phyloP scores from a whole-genome alignment of 2,113 vertebrate genomes.

The Aspiorhynchus laticeps region DNA sequence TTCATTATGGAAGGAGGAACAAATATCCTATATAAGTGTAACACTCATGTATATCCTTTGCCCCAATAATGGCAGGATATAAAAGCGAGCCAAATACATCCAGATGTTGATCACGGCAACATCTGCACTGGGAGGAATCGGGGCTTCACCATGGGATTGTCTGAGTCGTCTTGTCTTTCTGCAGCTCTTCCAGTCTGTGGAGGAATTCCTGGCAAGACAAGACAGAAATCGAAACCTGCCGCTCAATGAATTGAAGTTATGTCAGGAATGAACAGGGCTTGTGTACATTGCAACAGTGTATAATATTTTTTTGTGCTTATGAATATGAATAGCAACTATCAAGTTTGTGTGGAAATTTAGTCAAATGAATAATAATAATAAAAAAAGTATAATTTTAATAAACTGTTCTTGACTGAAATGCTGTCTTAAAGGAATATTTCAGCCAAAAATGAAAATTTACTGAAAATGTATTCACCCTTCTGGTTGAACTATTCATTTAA shows the following conservation, averaged over 20 bases:
- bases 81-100: conserved; percentile 52
- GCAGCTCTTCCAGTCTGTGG: conserved; percentile 24
- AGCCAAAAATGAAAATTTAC: too few relatives aligned
- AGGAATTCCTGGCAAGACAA: conserved; percentile 62
- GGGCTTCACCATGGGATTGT: not conserved
- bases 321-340: too few relatives aligned
- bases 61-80: conserved; percentile 22
- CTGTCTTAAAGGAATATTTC: too few relatives aligned
- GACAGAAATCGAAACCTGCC: conserved; percentile 53
- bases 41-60: conserved; percentile 8
- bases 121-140: not conserved
- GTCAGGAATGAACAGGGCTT: conserved; percentile 39
- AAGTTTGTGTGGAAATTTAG: not conserved
- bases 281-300: conserved; percentile 31
- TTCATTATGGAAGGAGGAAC: not conserved
- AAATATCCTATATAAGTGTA: conserved; percentile 5
- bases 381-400: not conserved
- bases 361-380: not conserved
- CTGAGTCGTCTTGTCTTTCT: conserved; percentile 31
- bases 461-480: too few relatives aligned
- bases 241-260: conserved; percentile 50
- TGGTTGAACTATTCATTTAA: not conserved
- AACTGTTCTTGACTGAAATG: not conserved
- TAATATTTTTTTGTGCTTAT: not conserved
- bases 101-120: conserved; percentile 53